Conservation (phyloP, 2,888 invertebrate species). For the Athalia circularis region DNA sequence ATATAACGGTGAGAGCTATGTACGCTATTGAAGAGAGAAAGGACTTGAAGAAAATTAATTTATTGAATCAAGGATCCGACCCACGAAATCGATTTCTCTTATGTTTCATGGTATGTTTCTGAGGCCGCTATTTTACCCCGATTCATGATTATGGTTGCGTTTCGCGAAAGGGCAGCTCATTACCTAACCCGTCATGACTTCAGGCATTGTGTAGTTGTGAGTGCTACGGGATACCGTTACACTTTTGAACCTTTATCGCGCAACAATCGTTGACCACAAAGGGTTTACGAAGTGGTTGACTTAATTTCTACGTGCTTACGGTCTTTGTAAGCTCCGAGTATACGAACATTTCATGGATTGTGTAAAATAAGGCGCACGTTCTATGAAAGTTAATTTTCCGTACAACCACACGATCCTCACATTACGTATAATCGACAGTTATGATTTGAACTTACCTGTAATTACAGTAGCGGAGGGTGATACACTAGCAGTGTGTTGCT, state of each 20-base stretch:
- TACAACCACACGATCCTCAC: neutral
- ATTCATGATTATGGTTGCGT: constrained; percentile 6
- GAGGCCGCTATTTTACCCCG: neutral
- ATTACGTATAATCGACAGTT: neutral
- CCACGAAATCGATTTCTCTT: too few relatives aligned
- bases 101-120: too few relatives aligned
- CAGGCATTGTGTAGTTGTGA: too few relatives aligned
- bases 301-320: constrained; percentile 1
- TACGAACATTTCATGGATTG: too few relatives aligned
- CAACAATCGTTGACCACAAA: constrained; percentile 14
- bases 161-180: neutral
- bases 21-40: too few relatives aligned
- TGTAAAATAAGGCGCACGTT: neutral
- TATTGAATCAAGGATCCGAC: too few relatives aligned
- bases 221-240: constrained; percentile 12
- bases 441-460: neutral
- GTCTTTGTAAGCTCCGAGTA: neutral
- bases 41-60: too few relatives aligned
- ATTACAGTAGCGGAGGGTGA: constrained; percentile 18
- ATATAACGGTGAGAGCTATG: too few relatives aligned
- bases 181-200: too few relatives aligned
- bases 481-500: constrained; percentile 30
- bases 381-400: neutral
- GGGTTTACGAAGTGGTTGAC: neutral
- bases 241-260: constrained; percentile 14